A percentile compares a stretch with the other conserved stretches of the same genome.
Evolutionary conservation across 2,113 vertebrate species (phyloP).

Genomic region (Myrmophylax atrothorax): DNA sequence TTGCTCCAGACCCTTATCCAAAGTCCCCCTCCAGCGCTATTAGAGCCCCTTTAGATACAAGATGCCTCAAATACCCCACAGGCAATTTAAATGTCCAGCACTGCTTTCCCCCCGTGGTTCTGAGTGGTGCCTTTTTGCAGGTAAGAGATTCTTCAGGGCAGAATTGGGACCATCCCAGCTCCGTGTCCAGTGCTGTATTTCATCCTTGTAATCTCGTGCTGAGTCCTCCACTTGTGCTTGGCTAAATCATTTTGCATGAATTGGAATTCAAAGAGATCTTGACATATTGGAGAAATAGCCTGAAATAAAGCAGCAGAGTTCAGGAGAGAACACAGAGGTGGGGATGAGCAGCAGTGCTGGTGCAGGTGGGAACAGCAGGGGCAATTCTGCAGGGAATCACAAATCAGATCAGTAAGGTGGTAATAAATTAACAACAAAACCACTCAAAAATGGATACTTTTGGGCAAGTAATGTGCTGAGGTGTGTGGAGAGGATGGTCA

Average conservation of each 20-base stretch:
- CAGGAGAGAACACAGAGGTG: neutral
- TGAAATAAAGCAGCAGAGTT: neutral
- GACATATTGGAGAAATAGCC: neutral
- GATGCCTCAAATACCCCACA: neutral
- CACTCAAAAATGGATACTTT: neutral
- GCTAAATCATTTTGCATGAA: neutral
- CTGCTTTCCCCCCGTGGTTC: neutral
- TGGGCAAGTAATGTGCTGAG: neutral
- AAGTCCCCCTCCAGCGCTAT: neutral
- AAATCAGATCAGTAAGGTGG: neutral
- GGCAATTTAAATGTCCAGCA: neutral
- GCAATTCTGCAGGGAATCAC: neutral
- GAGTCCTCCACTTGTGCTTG: neutral
- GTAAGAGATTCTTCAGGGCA: neutral
- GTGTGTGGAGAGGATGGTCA: too few species aligned
- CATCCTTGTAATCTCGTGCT: rapidly evolving
- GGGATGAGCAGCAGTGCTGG: rapidly evolving
- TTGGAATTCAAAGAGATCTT: neutral
- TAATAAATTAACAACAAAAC: neutral
- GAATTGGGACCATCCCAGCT: neutral
- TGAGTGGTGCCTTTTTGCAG: neutral
- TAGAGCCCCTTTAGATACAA: neutral
- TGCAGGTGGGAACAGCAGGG: neutral
- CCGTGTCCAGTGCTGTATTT: rapidly evolving
- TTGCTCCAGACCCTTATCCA: neutral